Evolutionary conservation across 1,140 invertebrate species (phyloP).

Genomic region (Drosophila quadrilineata): DNA sequence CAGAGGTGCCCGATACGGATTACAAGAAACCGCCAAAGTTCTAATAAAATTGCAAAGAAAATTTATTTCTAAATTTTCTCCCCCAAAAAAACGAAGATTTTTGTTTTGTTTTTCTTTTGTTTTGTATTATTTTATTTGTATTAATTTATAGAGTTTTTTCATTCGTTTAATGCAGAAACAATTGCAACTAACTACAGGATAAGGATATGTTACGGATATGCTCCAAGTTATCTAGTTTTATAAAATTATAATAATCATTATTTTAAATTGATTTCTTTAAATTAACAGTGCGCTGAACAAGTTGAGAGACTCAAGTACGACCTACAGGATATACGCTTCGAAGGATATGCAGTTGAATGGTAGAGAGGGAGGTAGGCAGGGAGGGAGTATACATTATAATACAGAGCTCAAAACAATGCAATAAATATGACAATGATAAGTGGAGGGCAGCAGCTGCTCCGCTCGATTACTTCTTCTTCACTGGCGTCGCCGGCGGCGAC

Average conservation of each 20-base stretch:
- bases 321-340: constrained; percentile 29
- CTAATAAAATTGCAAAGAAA: constrained; percentile 22
- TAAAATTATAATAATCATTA: too few relatives aligned
- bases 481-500: constrained; percentile 55
- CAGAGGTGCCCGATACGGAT: constrained; percentile 38
- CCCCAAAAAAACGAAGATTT: background rate
- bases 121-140: constrained; percentile 6
- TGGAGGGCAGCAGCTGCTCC: background rate
- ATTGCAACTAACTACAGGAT: constrained; percentile 73
- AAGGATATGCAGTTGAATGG: constrained; percentile 3
- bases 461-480: constrained; percentile 52
- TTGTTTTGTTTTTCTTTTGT: background rate
- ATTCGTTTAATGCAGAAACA: constrained; percentile 72
- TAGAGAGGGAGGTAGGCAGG: background rate
- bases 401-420: constrained; percentile 64
- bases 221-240: constrained; percentile 2
- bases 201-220: constrained; percentile 9
- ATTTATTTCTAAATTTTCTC: background rate
- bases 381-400: constrained; percentile 48
- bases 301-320: constrained; percentile 59
- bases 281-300: constrained; percentile 74
- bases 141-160: constrained; percentile 41
- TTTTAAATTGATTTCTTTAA: too few relatives aligned
- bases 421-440: constrained; percentile 58
- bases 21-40: constrained; percentile 52